These are phyloP conservation scores for Micrasema minimum DNA, from an alignment of 1,140 invertebrate species.

Conservation along the genomic window DNA sequence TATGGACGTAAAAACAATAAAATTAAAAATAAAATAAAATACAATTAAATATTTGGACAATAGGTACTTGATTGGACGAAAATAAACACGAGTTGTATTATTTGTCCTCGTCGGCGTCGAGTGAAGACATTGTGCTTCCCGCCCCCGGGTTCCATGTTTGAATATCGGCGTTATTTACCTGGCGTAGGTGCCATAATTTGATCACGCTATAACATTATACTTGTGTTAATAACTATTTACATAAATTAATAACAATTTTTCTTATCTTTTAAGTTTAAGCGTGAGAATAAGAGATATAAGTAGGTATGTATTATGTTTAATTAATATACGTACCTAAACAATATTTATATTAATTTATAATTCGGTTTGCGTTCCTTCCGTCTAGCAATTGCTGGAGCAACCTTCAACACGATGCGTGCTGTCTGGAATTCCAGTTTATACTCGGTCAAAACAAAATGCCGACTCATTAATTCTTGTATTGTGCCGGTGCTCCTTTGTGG, in stretches of 20 bases:
- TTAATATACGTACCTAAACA: neutral
- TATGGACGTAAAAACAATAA: too few species aligned
- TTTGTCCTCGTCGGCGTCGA: neutral
- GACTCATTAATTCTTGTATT: too few species aligned
- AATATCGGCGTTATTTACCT: slow-evolving; percentile 20
- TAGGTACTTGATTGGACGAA: too few species aligned
- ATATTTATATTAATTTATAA: neutral
- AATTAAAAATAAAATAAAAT: too few species aligned
- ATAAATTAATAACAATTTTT: slow-evolving; percentile 19
- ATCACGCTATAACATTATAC: neutral
- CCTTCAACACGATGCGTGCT: too few species aligned
- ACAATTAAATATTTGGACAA: too few species aligned
- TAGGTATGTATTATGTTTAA: slow-evolving; percentile 2
- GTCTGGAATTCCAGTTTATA: too few species aligned
- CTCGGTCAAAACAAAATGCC: neutral
- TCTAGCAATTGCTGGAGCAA: too few species aligned
- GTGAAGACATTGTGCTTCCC: neutral
- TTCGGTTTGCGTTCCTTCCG: too few species aligned
- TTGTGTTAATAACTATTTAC: slow-evolving; percentile 30
- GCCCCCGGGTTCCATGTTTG: slow-evolving; percentile 1
- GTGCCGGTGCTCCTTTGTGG: too few species aligned
- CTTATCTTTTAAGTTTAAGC: neutral
- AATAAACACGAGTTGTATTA: neutral
- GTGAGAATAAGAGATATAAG: slow-evolving; percentile 8
- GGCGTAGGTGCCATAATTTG: slow-evolving; percentile 26